Evolutionary conservation across 2,888 invertebrate species (phyloP).

Genomic region (Tryphoninae sp.): DNA sequence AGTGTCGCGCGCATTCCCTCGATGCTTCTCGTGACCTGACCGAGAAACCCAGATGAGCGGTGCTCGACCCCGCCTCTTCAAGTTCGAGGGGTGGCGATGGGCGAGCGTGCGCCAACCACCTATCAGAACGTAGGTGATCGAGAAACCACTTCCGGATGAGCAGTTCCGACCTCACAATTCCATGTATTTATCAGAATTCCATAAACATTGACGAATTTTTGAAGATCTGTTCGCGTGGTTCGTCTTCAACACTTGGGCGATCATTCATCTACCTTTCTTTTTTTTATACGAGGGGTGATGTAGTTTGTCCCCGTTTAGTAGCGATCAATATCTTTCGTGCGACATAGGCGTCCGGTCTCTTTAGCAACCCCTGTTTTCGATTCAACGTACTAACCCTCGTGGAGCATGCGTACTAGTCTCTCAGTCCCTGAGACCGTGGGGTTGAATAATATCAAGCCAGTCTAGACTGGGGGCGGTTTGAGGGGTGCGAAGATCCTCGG

Average conservation of each 20-base stretch:
- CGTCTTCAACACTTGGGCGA: neutral
- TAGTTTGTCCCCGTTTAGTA: neutral
- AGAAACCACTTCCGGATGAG: conserved; percentile 1
- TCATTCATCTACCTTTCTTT: neutral
- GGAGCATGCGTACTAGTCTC: conserved; percentile 51
- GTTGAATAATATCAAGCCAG: conserved; percentile 45
- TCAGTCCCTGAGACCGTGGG: neutral
- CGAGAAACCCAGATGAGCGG: conserved; percentile 52
- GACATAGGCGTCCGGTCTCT: conserved; percentile 10
- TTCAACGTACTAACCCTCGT: conserved; percentile 10
- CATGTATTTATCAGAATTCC: neutral
- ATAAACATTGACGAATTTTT: neutral
- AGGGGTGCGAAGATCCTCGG: conserved; percentile 29
- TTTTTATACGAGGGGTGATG: neutral
- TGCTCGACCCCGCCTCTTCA: conserved; percentile 46
- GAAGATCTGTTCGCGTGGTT: neutral
- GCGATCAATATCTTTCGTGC: conserved; percentile 38
- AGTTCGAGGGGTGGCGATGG: conserved; percentile 37
- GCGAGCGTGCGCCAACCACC: conserved; percentile 21
- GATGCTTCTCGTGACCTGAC: conserved; percentile 43
- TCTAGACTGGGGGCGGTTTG: conserved; percentile 56
- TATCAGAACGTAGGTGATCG: neutral
- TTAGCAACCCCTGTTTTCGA: conserved; percentile 27
- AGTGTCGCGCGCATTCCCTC: conserved; percentile 20
- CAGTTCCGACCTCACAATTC: neutral